Conservation (phyloP, 2,797 vertebrate species). For the Chloroceryle amazona region DNA sequence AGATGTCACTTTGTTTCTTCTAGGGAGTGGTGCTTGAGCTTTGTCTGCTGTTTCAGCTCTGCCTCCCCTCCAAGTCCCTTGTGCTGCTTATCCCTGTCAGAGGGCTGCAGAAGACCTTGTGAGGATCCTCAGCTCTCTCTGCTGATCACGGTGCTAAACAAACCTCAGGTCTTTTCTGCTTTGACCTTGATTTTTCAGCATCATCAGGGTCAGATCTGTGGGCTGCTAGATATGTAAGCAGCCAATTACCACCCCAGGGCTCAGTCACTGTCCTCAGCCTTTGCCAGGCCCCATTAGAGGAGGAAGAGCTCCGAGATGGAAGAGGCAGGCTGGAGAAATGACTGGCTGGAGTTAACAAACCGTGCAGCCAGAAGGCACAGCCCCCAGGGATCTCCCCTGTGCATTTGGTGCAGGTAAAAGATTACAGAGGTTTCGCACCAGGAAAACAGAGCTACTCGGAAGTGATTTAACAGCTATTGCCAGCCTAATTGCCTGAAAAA, state of each 20-base stretch:
- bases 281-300: constrained; percentile 45
- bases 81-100: not conserved
- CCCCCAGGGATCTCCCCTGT: constrained; percentile 68
- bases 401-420: constrained; percentile 67
- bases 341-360: constrained; percentile 40
- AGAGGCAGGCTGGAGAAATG: constrained; percentile 8
- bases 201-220: not conserved
- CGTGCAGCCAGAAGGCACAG: constrained; percentile 45
- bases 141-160: not conserved
- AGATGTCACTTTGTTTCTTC: no score
- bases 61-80: not conserved
- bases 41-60: not conserved
- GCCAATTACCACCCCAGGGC: constrained; percentile 56
- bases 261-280: constrained; percentile 14
- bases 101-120: not conserved
- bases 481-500: constrained; percentile 82
- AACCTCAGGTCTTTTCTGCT: not conserved
- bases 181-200: constrained; percentile 37
- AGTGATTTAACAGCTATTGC: constrained; percentile 77
- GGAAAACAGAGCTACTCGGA: not conserved
- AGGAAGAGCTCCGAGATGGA: not conserved
- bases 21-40: not conserved
- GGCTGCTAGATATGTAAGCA: constrained; percentile 23
- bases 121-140: not conserved
- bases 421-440: constrained; percentile 20